phyloP scores from a whole-genome alignment of 2,113 vertebrate species.

The Nothocercus julius region DNA sequence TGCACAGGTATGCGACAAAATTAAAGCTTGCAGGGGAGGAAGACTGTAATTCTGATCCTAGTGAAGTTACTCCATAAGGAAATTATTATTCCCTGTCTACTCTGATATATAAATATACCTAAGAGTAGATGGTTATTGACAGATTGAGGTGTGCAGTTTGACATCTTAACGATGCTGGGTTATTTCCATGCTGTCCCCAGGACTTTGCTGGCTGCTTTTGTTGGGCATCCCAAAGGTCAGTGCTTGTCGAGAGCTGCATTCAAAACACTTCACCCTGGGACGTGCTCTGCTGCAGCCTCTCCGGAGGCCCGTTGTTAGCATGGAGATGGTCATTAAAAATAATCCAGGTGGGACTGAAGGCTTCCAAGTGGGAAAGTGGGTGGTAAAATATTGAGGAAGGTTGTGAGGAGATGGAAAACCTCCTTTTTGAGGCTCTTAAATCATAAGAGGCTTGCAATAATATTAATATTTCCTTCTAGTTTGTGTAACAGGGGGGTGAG shows the following conservation, averaged over 20 bases:
- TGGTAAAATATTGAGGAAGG: background rate
- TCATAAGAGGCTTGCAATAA: background rate
- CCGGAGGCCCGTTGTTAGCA: background rate
- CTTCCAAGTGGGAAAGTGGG: background rate
- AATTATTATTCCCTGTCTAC: background rate
- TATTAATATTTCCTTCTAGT: background rate
- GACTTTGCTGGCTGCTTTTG: background rate
- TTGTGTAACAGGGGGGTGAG: background rate
- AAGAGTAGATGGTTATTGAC: background rate
- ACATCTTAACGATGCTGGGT: background rate
- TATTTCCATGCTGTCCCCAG: background rate
- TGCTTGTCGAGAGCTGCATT: background rate
- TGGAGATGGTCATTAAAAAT: background rate
- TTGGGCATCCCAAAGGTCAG: background rate
- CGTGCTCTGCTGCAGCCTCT: background rate
- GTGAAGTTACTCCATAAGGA: background rate
- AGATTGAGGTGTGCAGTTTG: background rate
- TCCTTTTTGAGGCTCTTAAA: background rate
- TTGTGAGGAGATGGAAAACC: background rate
- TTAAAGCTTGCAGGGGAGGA: background rate
- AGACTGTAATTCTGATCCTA: background rate
- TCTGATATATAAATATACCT: background rate
- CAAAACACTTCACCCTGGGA: background rate
- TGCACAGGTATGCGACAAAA: background rate
- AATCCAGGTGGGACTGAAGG: background rate